Conservation (phyloP, 2,113 vertebrate species). For the Esox niger region DNA sequence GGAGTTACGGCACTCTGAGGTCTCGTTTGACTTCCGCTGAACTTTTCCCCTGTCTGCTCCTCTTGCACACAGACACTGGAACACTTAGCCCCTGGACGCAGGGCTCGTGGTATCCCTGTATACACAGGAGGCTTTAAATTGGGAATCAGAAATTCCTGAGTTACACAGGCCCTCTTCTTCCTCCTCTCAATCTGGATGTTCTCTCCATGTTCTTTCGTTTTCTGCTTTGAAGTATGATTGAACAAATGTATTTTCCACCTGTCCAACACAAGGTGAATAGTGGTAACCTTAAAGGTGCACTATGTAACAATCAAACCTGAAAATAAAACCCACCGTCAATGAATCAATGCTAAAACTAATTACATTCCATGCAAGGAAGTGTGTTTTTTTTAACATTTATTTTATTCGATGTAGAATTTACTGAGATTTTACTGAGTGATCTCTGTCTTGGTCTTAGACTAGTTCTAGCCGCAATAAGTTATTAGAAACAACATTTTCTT, state of each 20-base stretch:
- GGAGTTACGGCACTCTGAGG: constrained; percentile 82
- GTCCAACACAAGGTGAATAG: constrained; percentile 38
- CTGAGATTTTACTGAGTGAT: too few relatives aligned
- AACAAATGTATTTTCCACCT: constrained; percentile 36
- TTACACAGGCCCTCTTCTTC: constrained; percentile 33
- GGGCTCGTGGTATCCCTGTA: constrained; percentile 20
- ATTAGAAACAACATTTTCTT: too few relatives aligned
- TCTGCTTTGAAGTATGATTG: constrained; percentile 24
- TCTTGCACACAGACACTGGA: not conserved
- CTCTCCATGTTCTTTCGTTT: constrained; percentile 10
- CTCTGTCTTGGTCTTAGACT: too few relatives aligned
- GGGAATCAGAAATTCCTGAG: too few relatives aligned
- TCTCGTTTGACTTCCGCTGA: constrained; percentile 67
- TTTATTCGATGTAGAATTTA: too few relatives aligned
- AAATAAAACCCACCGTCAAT: too few relatives aligned
- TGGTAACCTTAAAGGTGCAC: not conserved
- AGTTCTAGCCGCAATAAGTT: too few relatives aligned
- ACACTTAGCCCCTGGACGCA: constrained; percentile 25
- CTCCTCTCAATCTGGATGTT: constrained; percentile 6
- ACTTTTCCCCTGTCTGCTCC: not conserved
- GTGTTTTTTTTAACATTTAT: too few relatives aligned
- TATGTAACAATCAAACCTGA: too few relatives aligned
- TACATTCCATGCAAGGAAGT: too few relatives aligned
- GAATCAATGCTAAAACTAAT: too few relatives aligned
- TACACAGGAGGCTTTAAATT: constrained; percentile 40